Base-by-base conservation (phyloP, 2,888 invertebrate species). In the Drosophila nr. perissopoda region DNA sequence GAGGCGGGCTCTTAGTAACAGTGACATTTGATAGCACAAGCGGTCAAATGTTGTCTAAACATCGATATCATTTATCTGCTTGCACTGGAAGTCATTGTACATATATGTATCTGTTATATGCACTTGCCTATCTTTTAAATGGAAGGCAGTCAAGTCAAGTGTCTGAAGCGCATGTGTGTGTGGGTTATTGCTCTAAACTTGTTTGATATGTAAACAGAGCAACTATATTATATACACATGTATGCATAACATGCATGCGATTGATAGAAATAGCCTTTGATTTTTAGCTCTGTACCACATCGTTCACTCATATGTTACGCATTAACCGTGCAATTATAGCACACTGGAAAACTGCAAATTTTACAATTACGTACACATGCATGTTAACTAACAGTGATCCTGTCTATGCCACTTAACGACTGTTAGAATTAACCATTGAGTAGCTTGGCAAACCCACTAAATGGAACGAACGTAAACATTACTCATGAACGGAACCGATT, bases 11-110 rank as follows among this genome's bases (percentile, higher is more conserved):
- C n/a, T 42, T 38, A 54, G 59, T 31, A 48, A 62, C 64, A 65
- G 71, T 90, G 90, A 83, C 90, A 90, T 88, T 90, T 89, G 86
- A 90, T 88, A 89, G 69, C 67, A 53, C 75, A 75, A 73, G 72
- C 86, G 90, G 88, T 88, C 90, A 84, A 79, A 86, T 87, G 71
- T 59, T 69, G 69, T 56, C 78, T 54, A 80, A 64, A 57, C 81
- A 51, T 58, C 54, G 64, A 77, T 78, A 78, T 78, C 65, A 68
- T 62, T 65, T 78, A 77, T 64, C 72, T 58, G 60, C 64, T 60
- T 66, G 52, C 56, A 53, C 52, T 45, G 25, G 31, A 53, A 49
- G 53, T 29, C 40, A 18, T 53, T 29, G 48, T 48, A 31, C 21
- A 27, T 34, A 36, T 45, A 51, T 36, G 7, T 25, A 45, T n/a